Evolutionary conservation across 1,140 invertebrate genomes (phyloP), one percentile per base, ranked within the genome.

Genomic region (Phthorimaea operculella): DNA sequence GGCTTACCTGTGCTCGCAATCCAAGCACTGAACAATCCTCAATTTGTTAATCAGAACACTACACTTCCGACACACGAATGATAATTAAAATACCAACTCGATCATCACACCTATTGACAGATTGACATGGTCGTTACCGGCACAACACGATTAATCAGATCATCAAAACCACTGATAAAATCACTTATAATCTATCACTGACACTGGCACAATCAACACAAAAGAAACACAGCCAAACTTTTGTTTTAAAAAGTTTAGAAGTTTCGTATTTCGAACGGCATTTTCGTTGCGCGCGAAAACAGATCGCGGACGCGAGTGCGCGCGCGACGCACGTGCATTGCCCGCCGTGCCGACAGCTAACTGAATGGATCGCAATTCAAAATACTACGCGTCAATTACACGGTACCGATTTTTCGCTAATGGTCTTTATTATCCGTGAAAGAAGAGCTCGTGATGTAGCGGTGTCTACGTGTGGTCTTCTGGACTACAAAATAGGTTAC

Each of bases 301-400:
- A 59, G 60, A 66, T 28, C 21, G 52, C 54, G 61, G 51, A 51
- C 62, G 45, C 52, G 61, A 58, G 17, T 77, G 80, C 76, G 80
- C 78, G 76, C 74, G 73, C 76, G 73, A 66, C 77, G 68, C 72
- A 62, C 77, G 80, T 80, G 69, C 77, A 70, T 61, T 63, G 52
- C 60, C 61, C 65, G 63, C 76, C 80, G 62, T 74, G 79, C 73
- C 77, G 70, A 74, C 79, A 82, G 79, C 77, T 83, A 74, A 83
- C 80, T 83, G 79, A 83, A 74, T 77, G 79, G 80, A 74, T 77
- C 73, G 74, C 77, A 70, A 71, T 70, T 65, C 70, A 59, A 69
- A 72, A 68, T 69, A 79, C 72, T 76, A 70, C 69, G 64, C 72
- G 63, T 62, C 66, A 79, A 79, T 79, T 77, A 80, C 74, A 68